These are phyloP conservation scores for Probaryconus sp. DNA, from an alignment of 1,140 invertebrate species.

Conservation along the genomic window DNA sequence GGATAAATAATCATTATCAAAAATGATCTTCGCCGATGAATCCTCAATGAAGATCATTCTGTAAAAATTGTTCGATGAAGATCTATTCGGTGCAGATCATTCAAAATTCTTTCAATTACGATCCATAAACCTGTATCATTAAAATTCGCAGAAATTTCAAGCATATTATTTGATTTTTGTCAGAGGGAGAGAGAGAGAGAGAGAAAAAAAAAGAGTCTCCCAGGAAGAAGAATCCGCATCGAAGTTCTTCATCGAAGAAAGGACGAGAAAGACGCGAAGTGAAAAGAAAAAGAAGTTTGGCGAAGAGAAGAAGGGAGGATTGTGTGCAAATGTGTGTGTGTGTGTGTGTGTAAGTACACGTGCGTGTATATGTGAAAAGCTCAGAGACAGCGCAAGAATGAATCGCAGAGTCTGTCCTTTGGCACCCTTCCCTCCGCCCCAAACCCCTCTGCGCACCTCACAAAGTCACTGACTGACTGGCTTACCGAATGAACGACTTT, in stretches of 20 bases:
- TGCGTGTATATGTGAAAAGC: too few species aligned
- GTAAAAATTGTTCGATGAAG: too few species aligned
- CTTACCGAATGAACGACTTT: constrained; percentile 50
- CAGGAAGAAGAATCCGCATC: constrained; percentile 68
- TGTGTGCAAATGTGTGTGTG: constrained; percentile 15
- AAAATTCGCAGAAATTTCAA: too few species aligned
- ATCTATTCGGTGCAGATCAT: too few species aligned
- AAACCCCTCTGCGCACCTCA: background rate
- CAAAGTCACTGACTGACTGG: constrained; percentile 32
- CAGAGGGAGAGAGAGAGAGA: constrained; percentile 16
- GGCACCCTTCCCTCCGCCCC: constrained; percentile 7
- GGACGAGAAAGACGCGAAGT: constrained; percentile 7
- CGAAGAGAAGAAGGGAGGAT: constrained; percentile 19
- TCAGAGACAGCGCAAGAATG: constrained; percentile 27
- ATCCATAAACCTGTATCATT: too few species aligned
- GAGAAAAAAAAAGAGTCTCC: constrained; percentile 61
- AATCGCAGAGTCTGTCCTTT: constrained; percentile 26
- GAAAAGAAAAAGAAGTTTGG: constrained; percentile 22
- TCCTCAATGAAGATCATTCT: too few species aligned
- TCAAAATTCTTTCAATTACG: too few species aligned
- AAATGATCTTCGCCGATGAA: too few species aligned
- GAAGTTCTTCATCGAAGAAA: constrained; percentile 25
- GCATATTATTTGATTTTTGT: background rate
- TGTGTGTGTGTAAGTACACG: too few species aligned
- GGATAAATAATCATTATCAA: too few species aligned